Percentiles rank a stretch among this genome's conserved stretches.
Evolutionary conservation across 2,113 vertebrate genomes (phyloP).

Genomic region (Abramis brama): DNA sequence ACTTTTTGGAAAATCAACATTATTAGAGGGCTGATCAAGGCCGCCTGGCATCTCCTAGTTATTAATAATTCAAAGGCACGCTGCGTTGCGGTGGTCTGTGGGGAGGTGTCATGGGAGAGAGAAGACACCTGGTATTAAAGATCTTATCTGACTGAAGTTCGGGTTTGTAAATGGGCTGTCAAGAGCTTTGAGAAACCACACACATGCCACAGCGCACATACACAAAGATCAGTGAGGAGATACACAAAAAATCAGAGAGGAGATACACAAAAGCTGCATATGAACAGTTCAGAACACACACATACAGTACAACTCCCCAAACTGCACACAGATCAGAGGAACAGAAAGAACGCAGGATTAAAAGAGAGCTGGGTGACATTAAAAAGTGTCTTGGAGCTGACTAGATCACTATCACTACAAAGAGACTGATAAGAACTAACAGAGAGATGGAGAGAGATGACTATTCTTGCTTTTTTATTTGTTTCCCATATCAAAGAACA

Average conservation of each 20-base stretch:
- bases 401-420: constrained; percentile 26
- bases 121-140: constrained; percentile 65
- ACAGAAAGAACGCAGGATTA: neutral
- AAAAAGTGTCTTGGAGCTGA: constrained; percentile 28
- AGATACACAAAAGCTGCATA: neutral
- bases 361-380: constrained; percentile 30
- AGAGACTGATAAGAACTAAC: constrained; percentile 2
- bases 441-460: neutral
- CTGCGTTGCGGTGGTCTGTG: constrained; percentile 35
- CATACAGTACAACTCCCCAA: neutral
- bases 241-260: neutral
- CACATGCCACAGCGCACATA: constrained; percentile 10
- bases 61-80: constrained; percentile 67
- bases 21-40: constrained; percentile 60
- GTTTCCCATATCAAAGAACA: constrained; percentile 11
- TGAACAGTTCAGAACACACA: constrained; percentile 13
- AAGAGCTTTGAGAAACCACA: constrained; percentile 25
- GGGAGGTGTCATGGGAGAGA: constrained; percentile 64
- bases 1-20: constrained; percentile 56
- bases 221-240: constrained; percentile 21
- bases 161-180: constrained; percentile 52
- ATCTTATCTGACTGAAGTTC: constrained; percentile 62
- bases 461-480: constrained; percentile 25
- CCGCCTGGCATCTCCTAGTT: constrained; percentile 43
- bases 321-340: constrained; percentile 27